Evolutionary conservation across 2,888 invertebrate genomes (phyloP).

Genomic region (Noctua janthina): DNA sequence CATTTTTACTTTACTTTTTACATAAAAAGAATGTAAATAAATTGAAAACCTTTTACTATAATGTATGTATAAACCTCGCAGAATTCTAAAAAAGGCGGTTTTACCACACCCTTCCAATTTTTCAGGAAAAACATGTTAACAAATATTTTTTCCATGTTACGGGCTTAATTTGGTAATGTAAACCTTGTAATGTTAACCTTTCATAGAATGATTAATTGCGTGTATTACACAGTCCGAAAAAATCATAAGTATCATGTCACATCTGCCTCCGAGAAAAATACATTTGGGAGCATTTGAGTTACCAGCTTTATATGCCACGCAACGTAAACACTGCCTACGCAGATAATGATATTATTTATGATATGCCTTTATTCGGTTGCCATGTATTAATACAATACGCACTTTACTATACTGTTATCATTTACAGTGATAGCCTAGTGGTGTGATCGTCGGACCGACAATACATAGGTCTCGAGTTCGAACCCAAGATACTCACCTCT

Average conservation of each 20-base stretch:
- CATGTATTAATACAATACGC: neutral
- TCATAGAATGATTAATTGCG: conserved; percentile 44
- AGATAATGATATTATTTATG: neutral
- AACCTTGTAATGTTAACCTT: conserved; percentile 20
- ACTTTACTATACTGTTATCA: neutral
- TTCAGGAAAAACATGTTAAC: conserved; percentile 16
- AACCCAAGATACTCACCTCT: no score
- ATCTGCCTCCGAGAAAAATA: conserved; percentile 11
- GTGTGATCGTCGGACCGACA: no score
- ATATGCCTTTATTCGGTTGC: neutral
- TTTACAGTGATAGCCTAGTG: neutral
- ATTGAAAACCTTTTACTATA: conserved; percentile 21
- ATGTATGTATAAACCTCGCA: neutral
- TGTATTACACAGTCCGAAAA: conserved; percentile 28
- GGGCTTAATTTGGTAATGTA: conserved; percentile 33
- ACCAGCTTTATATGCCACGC: neutral
- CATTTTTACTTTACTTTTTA: conserved; percentile 1
- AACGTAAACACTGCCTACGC: conserved; percentile 2
- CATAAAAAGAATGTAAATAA: neutral
- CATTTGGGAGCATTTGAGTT: neutral
- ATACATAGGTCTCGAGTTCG: no score
- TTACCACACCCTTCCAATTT: conserved; percentile 14
- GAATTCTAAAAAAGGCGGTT: neutral
- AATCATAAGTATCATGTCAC: conserved; percentile 15
- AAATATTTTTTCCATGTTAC: conserved; percentile 6